Evolutionary conservation across 2,888 invertebrate genomes (phyloP), one percentile per base, ranked within the genome.

Genomic region (Aporophyla nigra): DNA sequence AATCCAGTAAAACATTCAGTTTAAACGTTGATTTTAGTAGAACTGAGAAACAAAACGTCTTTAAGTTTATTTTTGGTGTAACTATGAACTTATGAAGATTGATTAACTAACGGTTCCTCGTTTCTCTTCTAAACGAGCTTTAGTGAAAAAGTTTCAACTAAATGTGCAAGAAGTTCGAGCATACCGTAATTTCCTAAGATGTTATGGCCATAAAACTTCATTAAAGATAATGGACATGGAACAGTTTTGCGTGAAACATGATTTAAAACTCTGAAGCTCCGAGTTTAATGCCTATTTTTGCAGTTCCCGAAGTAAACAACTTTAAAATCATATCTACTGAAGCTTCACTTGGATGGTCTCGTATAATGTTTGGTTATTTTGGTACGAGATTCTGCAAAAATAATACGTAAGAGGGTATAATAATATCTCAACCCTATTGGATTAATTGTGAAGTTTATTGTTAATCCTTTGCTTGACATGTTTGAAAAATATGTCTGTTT

Each of bases 161-260:
- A 59, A 63, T 51, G 14, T 63, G 56, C 9, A 21, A 51, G 16
- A 40, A 66, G 71, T 6, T 67, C 0, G 16, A 24, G 62, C 53
- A 54, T 56, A 33, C n/a, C n/a, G 61, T 46, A 16, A 77, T 49
- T 74, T 74, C 40, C 51, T 80, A 14, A 66, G 4, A 59, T 43
- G 54, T 79, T 69, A 80, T 69, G 65, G n/a, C 14, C 68, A 16
- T 14, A 21, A 69, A 69, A 66, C 53, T 80, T 80, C 2, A 5
- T 40, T 80, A 74, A 61, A 61, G 43, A 24, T 69, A 56, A 70
- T 74, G 69, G 40, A 27, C 53, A 33, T 27, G 24, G 5, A 73
- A 56, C 21, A 67, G 49, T 67, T 67, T 79, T 33, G 24, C 33
- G 5, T 43, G 33, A 73, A 79, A 80, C 10, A 58, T 53, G 24